Percentiles rank a stretch among this genome's conserved stretches.
phyloP scores from a whole-genome alignment of 2,797 vertebrate species.

The Phrynocephalus forsythii region DNA sequence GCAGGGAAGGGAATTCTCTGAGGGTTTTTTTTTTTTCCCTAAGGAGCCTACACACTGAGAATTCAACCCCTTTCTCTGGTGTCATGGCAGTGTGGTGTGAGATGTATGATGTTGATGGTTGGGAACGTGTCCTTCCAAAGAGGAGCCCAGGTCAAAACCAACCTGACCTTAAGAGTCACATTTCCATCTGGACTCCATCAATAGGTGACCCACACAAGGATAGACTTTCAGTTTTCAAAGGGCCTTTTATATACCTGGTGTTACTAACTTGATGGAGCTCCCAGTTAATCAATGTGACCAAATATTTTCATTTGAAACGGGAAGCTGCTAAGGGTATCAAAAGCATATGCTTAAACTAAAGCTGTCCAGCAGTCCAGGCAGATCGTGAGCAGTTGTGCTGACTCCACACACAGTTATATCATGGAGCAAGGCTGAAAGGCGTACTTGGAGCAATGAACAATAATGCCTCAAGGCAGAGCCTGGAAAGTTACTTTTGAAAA shows the following conservation, averaged over 20 bases:
- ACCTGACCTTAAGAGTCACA: slow-evolving; percentile 57
- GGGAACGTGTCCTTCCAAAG: slow-evolving; percentile 36
- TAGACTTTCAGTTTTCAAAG: slow-evolving; percentile 58
- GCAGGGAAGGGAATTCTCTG: not conserved
- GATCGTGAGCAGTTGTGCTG: slow-evolving; percentile 3
- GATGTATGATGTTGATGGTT: slow-evolving; percentile 36
- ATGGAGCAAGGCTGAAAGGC: not conserved
- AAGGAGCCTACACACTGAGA: slow-evolving; percentile 19
- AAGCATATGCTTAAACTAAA: not conserved
- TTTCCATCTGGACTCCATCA: slow-evolving; percentile 64
- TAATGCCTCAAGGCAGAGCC: not conserved
- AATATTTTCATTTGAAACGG: slow-evolving; percentile 53
- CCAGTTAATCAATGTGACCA: slow-evolving; percentile 41
- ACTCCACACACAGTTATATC: not conserved
- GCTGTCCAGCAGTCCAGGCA: not conserved
- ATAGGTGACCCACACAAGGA: slow-evolving; percentile 57
- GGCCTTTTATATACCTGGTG: slow-evolving; percentile 50
- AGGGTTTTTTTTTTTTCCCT: not conserved
- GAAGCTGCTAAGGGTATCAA: slow-evolving; percentile 10
- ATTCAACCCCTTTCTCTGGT: slow-evolving; percentile 48
- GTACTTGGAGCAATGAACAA: not conserved
- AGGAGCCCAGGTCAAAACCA: slow-evolving; percentile 52
- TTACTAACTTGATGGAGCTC: slow-evolving; percentile 49
- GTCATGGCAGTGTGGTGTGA: slow-evolving; percentile 35
- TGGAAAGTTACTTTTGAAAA: not conserved